phyloP scores from a whole-genome alignment of 2,113 vertebrate genomes.

The Lota lota region DNA sequence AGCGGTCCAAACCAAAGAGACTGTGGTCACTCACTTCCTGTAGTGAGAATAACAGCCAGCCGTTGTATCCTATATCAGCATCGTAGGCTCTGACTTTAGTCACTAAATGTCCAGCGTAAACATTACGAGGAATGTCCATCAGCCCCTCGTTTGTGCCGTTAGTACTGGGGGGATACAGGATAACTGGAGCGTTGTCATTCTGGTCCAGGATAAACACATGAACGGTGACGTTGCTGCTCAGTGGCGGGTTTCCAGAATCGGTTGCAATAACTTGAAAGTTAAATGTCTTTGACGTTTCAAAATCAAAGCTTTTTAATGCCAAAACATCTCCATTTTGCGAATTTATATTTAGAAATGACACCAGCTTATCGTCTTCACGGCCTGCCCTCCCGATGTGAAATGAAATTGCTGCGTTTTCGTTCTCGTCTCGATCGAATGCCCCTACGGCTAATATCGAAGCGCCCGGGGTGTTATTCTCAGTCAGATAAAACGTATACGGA shows the following conservation, averaged over 20 bases:
- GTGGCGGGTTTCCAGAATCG: constrained; percentile 52
- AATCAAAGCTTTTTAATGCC: constrained; percentile 33
- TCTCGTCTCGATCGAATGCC: constrained; percentile 3
- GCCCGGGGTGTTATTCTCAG: constrained; percentile 32
- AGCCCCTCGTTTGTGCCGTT: constrained; percentile 26
- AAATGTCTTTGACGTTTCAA: constrained; percentile 28
- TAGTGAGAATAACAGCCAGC: constrained; percentile 53
- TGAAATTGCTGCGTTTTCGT: constrained; percentile 23
- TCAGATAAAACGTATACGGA: constrained; percentile 42
- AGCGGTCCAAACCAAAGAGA: constrained; percentile 53
- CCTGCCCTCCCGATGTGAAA: constrained; percentile 3
- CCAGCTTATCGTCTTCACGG: neutral
- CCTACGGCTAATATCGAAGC: constrained; percentile 12
- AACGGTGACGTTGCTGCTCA: constrained; percentile 46
- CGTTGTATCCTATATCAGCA: constrained; percentile 60
- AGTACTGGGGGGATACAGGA: constrained; percentile 16
- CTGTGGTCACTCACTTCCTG: constrained; percentile 42
- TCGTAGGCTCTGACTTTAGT: constrained; percentile 54
- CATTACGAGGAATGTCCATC: constrained; percentile 32
- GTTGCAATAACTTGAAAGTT: constrained; percentile 53
- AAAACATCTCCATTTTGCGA: constrained; percentile 24
- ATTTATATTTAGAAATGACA: constrained; percentile 31
- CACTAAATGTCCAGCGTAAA: constrained; percentile 51
- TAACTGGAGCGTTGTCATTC: constrained; percentile 26
- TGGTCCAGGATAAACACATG: constrained; percentile 33